A percentile compares a stretch with the other conserved stretches of the same genome.
Evolutionary conservation across 2,113 vertebrate genomes (phyloP).

Genomic region (Panthera uncia): DNA sequence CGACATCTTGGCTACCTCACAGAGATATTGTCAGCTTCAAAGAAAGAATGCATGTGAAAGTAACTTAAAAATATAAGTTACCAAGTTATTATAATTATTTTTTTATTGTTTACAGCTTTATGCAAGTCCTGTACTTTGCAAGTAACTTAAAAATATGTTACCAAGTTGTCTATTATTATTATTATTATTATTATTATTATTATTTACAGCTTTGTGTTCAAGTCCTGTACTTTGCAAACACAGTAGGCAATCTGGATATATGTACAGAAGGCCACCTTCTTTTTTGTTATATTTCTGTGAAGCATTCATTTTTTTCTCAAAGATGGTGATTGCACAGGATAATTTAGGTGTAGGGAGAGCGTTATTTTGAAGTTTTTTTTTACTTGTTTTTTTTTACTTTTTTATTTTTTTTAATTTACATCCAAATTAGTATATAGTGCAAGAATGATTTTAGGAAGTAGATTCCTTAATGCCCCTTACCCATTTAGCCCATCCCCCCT

Average conservation of each 20-base stretch:
- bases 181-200: background rate
- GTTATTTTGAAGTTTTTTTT: constrained; percentile 34
- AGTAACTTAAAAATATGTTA: no score
- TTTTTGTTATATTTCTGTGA: background rate
- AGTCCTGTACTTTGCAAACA: background rate
- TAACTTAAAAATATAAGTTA: background rate
- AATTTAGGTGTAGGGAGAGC: background rate
- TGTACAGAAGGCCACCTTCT: background rate
- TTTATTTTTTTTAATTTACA: no score
- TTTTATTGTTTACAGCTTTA: background rate
- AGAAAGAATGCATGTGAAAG: background rate
- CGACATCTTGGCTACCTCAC: background rate
- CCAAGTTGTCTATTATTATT: no score
- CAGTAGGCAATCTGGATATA: background rate
- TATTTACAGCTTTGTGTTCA: background rate
- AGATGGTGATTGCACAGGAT: background rate
- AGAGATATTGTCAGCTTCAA: background rate
- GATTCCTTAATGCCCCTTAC: no score
- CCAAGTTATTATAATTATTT: background rate
- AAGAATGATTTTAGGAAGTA: no score
- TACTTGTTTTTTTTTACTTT: no score
- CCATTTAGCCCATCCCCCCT: no score
- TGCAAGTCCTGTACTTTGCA: background rate
- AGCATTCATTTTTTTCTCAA: background rate
- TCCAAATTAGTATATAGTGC: no score